phyloP scores from a whole-genome alignment of 2,797 vertebrate species.

The Pangasius macronema region DNA sequence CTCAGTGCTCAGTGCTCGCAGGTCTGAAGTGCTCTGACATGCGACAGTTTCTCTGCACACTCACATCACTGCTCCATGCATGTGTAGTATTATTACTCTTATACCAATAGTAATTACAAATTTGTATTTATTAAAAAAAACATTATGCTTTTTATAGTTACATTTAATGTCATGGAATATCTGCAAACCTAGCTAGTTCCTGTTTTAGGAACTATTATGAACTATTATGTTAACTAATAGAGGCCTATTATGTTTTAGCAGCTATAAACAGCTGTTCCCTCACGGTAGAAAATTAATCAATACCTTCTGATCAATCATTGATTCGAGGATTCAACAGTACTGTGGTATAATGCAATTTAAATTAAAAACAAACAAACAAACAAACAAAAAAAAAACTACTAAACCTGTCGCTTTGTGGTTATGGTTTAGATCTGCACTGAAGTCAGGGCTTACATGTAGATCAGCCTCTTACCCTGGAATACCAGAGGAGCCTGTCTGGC shows the following conservation, averaged over 20 bases:
- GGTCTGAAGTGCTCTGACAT: neutral
- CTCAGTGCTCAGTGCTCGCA: neutral
- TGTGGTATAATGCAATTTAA: neutral
- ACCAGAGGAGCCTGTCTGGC: neutral
- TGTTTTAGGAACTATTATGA: too few species aligned
- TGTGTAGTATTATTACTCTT: neutral
- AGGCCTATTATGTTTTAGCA: neutral
- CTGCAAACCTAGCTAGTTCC: neutral
- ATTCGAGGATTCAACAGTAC: neutral
- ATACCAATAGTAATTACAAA: neutral
- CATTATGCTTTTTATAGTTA: neutral
- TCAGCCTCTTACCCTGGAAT: neutral
- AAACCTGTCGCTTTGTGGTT: neutral
- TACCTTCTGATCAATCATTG: neutral
- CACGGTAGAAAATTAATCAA: neutral
- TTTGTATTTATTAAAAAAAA: neutral
- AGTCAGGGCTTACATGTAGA: neutral
- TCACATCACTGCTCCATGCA: neutral
- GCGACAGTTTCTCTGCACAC: neutral
- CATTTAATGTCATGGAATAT: neutral
- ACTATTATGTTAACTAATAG: too few species aligned
- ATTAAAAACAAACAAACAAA: too few species aligned
- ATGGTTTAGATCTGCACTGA: neutral
- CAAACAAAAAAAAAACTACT: too few species aligned
- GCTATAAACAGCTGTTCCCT: neutral